Percentiles rank a stretch among this genome's conserved stretches.
phyloP scores from a whole-genome alignment of 2,113 vertebrate species.

The Rhynchomys soricoides region DNA sequence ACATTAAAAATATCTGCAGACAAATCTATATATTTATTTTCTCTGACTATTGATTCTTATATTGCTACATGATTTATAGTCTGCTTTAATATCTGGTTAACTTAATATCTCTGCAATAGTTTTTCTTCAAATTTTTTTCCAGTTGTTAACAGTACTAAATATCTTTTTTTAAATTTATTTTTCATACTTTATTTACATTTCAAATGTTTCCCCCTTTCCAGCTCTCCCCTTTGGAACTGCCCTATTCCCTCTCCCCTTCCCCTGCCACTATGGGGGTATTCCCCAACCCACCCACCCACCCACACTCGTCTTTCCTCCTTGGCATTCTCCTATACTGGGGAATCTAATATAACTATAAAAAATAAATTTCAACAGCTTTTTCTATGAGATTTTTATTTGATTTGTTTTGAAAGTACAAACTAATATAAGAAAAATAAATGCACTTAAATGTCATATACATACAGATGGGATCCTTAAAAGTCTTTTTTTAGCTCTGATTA shows the following conservation, averaged over 20 bases:
- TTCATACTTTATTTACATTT: too few relatives aligned
- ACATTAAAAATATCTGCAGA: constrained; percentile 1
- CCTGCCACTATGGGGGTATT: too few relatives aligned
- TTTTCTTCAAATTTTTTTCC: neutral
- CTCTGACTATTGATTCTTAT: neutral
- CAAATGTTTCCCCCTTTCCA: too few relatives aligned
- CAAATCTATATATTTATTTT: neutral
- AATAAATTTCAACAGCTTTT: constrained; percentile 37
- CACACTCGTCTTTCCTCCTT: too few relatives aligned
- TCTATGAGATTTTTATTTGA: neutral
- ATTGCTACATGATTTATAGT: neutral
- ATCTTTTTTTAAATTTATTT: too few relatives aligned
- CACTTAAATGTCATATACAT: neutral
- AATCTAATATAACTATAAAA: neutral
- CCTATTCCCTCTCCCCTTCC: too few relatives aligned
- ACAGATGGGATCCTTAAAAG: neutral
- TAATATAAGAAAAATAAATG: neutral
- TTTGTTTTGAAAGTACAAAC: constrained; percentile 18
- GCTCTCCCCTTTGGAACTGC: too few relatives aligned
- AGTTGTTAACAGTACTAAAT: neutral
- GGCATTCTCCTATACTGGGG: too few relatives aligned
- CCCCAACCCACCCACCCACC: too few relatives aligned
- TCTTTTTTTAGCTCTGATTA: neutral
- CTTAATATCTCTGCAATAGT: neutral
- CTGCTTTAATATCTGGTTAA: constrained; percentile 43